Conservation (phyloP, 2,113 vertebrate genomes). For the Peromyscus maniculatus region DNA sequence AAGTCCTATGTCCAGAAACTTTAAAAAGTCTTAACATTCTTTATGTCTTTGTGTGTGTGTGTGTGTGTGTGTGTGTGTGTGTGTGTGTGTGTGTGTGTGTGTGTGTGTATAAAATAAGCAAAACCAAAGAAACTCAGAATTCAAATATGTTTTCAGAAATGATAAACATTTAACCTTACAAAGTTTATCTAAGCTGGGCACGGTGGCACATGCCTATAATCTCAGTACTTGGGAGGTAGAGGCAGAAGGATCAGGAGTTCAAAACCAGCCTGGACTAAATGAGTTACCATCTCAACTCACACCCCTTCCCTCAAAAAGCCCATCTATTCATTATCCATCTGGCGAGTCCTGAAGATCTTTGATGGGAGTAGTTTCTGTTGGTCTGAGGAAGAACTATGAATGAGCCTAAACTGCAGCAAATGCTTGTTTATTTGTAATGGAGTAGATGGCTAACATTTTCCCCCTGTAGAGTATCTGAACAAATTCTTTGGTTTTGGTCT, state of each 20-base stretch:
- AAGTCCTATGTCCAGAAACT: neutral
- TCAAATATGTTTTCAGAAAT: slow-evolving; percentile 27
- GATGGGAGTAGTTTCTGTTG: neutral
- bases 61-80: neutral
- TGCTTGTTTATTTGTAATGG: neutral
- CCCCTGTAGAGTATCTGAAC: neutral
- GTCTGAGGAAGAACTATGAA: neutral
- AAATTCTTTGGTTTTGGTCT: neutral
- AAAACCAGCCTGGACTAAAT: neutral
- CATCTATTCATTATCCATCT: too few species aligned
- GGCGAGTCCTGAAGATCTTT: neutral
- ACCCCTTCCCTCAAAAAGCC: neutral
- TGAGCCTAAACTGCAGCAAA: neutral
- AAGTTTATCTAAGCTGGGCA: neutral
- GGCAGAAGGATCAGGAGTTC: neutral
- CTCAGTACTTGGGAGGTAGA: neutral
- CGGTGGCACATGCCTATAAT: neutral
- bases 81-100: neutral
- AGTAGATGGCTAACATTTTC: neutral
- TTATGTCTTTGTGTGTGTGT: neutral
- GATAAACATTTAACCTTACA: neutral
- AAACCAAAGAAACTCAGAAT: slow-evolving; percentile 10
- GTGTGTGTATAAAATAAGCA: neutral
- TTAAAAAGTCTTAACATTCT: neutral
- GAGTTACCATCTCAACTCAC: neutral